Evolutionary conservation across 2,888 invertebrate species (phyloP), one percentile per base, ranked within the genome.

Genomic region (Heliconius erato): DNA sequence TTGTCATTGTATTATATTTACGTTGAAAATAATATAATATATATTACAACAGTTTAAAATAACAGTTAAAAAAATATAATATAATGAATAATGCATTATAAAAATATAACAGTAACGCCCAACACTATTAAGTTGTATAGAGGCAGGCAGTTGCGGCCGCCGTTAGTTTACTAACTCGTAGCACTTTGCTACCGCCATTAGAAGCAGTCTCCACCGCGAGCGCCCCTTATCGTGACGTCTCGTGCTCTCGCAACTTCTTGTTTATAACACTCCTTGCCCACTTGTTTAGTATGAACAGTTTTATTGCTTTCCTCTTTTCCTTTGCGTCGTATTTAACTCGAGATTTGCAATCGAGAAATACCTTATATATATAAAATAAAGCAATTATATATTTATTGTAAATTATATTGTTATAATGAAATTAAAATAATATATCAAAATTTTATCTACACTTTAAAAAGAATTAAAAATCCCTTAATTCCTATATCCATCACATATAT

Each of bases 131-230:
- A 28, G 28, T 28, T 28, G 28, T 28, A 28, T 86, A 86, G 84
- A 79, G 76, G 84, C 88, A 87, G 88, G 89, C 90, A 91, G 92
- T 92, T 91, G 89, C 89, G 88, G 86, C 86, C 89, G 89, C 92
- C 91, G 90, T 92, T 91, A 91, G 90, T 90, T 90, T 86, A 87
- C 89, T 89, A 89, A 90, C 89, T 91, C 86, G 87, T 88, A 87
- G 87, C 88, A 87, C 88, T 88, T 88, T 86, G 87, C 87, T 87
- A 86, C 87, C 84, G 88, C 89, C 90, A 91, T 91, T 91, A 90
- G 87, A 88, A 86, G 84, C 87, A 84, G 85, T 88, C 86, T 87
- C 86, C 87, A 87, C 87, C 87, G 87, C 87, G 87, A 87, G 87
- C 86, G 84, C 87, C 86, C 87, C 89, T 89, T 89, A 90, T 88